Conservation (phyloP, 37 sponge, comb jelly and placozoan species). For the Lycopodina hypogea region DNA sequence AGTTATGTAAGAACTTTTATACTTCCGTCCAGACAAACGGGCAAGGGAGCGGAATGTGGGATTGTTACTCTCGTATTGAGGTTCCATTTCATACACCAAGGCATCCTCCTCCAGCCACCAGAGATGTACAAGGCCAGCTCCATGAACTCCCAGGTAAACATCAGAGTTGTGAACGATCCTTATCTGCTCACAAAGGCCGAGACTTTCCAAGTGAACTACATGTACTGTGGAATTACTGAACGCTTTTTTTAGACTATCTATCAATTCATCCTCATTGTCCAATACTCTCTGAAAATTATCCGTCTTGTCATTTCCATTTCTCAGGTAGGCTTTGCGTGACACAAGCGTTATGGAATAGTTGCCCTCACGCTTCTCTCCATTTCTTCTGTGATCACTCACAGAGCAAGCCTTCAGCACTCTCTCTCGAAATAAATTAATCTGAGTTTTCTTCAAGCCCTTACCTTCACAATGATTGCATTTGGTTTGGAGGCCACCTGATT, state of each 20-base stretch:
- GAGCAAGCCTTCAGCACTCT: conserved; percentile 57
- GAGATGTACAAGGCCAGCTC: conserved; percentile 73
- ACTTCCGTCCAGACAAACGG: conserved; percentile 42
- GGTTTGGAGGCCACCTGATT: neutral
- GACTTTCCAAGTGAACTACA: conserved; percentile 42
- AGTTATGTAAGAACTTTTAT: conserved; percentile 3
- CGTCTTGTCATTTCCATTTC: conserved; percentile 22
- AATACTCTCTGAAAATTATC: conserved; percentile 45
- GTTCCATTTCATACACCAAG: conserved; percentile 59
- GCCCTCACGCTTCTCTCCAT: neutral
- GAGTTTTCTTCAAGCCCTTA: conserved; percentile 21
- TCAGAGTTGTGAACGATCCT: conserved; percentile 39
- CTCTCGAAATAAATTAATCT: conserved; percentile 31
- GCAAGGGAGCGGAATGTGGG: conserved; percentile 64
- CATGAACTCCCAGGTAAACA: conserved; percentile 66
- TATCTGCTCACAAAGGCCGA: conserved; percentile 63
- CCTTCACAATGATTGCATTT: conserved; percentile 53
- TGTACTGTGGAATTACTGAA: conserved; percentile 31
- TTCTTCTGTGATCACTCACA: conserved; percentile 27
- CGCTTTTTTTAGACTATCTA: conserved; percentile 1
- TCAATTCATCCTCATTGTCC: conserved; percentile 47
- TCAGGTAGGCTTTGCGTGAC: conserved; percentile 52
- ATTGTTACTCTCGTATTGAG: conserved; percentile 22
- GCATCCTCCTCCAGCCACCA: conserved; percentile 72
- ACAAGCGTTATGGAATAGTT: conserved; percentile 33